Evolutionary conservation across 1,140 invertebrate species (phyloP), one percentile per base, ranked within the genome.

Genomic region (Caenorhabditis briggsae): DNA sequence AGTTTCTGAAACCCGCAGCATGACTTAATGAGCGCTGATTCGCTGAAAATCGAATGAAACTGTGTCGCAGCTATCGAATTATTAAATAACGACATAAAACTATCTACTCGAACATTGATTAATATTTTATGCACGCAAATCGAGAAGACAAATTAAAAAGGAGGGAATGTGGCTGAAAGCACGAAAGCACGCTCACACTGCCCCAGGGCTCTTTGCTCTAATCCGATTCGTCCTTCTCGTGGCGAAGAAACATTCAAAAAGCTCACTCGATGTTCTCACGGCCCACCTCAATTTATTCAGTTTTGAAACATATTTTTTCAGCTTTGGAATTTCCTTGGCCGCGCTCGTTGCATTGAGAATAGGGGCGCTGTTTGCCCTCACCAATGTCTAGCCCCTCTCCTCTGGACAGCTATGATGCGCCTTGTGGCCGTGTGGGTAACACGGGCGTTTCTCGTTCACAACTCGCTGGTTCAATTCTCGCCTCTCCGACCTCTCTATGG

Each of bases 211-310:
- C 33, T 64, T 16, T 64, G 8, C n/a, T n/a, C 23, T 64, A 64
- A 64, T 64, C 61, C 61, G 56, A 58, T 58, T 58, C 61, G 20
- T 64, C 33, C 33, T 64, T 25, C 11, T 33, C n/a, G 33, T 33
- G 33, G 33, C 16, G 33, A 33, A 25, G 61, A 64, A 64, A 41
- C 61, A 64, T 64, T 64, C 61, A 25, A 64, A 25, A 64, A 64
- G 61, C 61, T 25, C 56, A n/a, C 16, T 58, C 56, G 56, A 58
- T 33, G 61, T 64, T 64, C 61, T 41, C 61, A 64, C 61, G 61
- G 61, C 11, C 33, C 61, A 64, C 14, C 12, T n/a, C 12, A n/a
- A 58, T 58, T 14, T n/a, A 58, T 58, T 58, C 56, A 58, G 6
- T 58, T 58, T 14, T 58, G 16, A n/a, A 58, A 58, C 56, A 33